A percentile compares a stretch with the other conserved stretches of the same genome.
These are phyloP conservation scores for Clarias gariepinus DNA, from an alignment of 2,113 vertebrate genomes.

Conservation along the genomic window DNA sequence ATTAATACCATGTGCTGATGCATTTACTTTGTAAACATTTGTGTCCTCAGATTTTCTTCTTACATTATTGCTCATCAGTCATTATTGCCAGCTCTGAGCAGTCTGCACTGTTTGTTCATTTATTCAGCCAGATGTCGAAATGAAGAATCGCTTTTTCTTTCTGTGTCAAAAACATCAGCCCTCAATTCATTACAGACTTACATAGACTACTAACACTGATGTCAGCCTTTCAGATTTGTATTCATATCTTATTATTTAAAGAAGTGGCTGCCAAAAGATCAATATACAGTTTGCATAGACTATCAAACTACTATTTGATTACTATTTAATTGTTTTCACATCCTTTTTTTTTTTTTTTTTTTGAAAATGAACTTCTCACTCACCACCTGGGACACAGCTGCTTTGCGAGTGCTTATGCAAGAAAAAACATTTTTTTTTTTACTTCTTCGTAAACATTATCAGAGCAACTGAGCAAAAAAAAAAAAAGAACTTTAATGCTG, in stretches of 20 bases:
- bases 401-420: constrained; percentile 19
- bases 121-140: not conserved
- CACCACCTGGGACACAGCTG: constrained; percentile 26
- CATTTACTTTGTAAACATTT: constrained; percentile 26
- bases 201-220: not conserved
- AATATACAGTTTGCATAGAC: not conserved
- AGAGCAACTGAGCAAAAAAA: not conserved
- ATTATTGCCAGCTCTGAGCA: not conserved
- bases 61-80: not conserved
- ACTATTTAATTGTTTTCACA: constrained; percentile 6
- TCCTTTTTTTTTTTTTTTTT: constrained; percentile 14
- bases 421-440: not conserved
- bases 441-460: constrained; percentile 12
- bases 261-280: not conserved
- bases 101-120: not conserved
- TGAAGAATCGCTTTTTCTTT: constrained; percentile 17
- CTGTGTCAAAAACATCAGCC: not conserved
- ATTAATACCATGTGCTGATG: constrained; percentile 9
- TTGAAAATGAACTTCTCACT: constrained; percentile 3
- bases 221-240: not conserved
- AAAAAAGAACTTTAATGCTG: not conserved
- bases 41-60: constrained; percentile 9
- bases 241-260: not conserved
- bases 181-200: not conserved
- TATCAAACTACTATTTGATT: constrained; percentile 15